phyloP scores from a whole-genome alignment of 2,888 invertebrate genomes.

The Aplocera efformata region DNA sequence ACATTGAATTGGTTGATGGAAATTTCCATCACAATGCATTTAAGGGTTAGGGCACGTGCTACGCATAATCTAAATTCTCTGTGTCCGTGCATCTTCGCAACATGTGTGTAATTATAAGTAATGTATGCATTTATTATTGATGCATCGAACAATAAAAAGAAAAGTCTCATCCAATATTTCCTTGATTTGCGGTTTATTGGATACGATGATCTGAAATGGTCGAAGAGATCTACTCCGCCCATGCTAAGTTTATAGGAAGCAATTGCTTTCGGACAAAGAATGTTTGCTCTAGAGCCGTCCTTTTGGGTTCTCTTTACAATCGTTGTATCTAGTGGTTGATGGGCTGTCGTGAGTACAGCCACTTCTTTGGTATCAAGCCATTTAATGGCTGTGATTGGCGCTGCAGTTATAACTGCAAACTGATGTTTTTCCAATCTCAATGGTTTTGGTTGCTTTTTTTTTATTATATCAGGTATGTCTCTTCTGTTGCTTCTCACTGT shows the following conservation, averaged over 20 bases:
- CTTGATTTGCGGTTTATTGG: conserved; percentile 36
- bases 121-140: conserved; percentile 29
- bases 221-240: conserved; percentile 42
- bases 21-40: conserved; percentile 2
- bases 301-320: conserved; percentile 38
- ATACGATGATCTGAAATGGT: conserved; percentile 41
- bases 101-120: conserved; percentile 27
- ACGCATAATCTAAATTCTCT: conserved; percentile 17
- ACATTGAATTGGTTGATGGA: conserved; percentile 8
- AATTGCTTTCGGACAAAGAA: conserved; percentile 39
- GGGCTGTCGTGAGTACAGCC: conserved; percentile 31
- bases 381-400: conserved; percentile 29
- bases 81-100: conserved; percentile 10
- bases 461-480: conserved; percentile 32
- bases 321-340: conserved; percentile 26
- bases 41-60: conserved; percentile 12
- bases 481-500: conserved; percentile 34
- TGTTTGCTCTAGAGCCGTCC: conserved; percentile 35
- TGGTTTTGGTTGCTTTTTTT: conserved; percentile 28
- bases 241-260: conserved; percentile 37
- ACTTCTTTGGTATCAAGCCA: conserved; percentile 23
- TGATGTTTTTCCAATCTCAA: conserved; percentile 33
- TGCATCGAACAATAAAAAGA: conserved; percentile 33
- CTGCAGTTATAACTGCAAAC: conserved; percentile 33
- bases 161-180: conserved; percentile 40